These are phyloP conservation scores for Heliothis virescens DNA, from an alignment of 1,140 invertebrate species.

Conservation along the genomic window DNA sequence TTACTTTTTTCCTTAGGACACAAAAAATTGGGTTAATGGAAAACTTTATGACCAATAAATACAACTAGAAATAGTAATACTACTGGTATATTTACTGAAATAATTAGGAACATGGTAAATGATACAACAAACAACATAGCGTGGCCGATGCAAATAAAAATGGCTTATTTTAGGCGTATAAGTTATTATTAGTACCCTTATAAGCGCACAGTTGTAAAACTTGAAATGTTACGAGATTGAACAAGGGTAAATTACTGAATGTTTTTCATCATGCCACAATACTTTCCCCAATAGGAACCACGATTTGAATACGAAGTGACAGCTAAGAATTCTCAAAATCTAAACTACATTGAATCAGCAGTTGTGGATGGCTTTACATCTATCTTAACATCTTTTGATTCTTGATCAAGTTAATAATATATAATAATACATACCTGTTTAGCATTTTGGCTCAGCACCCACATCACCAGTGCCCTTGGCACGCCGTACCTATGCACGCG, in stretches of 20 bases:
- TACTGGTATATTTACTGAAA: neutral
- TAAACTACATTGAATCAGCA: no score
- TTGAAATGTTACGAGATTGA: neutral
- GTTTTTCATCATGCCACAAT: no score
- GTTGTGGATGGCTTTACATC: neutral
- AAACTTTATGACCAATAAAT: neutral
- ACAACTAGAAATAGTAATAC: neutral
- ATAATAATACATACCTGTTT: conserved; percentile 81
- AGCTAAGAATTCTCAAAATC: no score
- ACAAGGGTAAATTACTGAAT: no score
- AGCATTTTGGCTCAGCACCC: conserved; percentile 86
- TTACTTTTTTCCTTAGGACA: neutral
- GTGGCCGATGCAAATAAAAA: conserved; percentile 8
- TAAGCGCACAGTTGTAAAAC: neutral
- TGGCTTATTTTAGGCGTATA: neutral
- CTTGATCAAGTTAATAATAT: no score
- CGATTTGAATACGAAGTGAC: neutral
- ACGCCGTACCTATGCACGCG: conserved; percentile 86
- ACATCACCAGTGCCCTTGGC: conserved; percentile 83
- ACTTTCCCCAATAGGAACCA: neutral
- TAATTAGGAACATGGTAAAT: neutral
- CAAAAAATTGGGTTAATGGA: neutral
- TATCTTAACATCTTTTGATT: no score
- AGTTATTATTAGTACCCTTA: neutral
- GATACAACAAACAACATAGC: conserved; percentile 2